Base-by-base conservation (phyloP, 2,113 vertebrate species). In the Cyanoderma ruficeps region DNA sequence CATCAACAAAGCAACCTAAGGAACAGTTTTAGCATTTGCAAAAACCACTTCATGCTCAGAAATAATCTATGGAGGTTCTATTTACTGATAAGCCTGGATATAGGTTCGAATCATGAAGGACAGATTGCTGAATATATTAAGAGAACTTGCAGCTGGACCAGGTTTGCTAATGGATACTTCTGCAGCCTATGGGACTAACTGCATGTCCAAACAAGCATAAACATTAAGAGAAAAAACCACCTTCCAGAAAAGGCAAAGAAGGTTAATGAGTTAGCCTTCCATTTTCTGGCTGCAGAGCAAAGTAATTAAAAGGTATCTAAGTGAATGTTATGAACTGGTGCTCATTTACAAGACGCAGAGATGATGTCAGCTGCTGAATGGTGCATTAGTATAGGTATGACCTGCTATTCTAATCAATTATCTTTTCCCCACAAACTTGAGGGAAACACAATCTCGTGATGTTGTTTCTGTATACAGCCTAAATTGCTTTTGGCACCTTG, bases 241-340 rank as follows among this genome's bases (percentile, higher is more conserved):
- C 15, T 67, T 77, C 44, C 82, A 90, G 75, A 92, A 96, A 96
- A 96, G 89, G 95, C 75, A 92, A 77, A 60, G 71, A 91, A 97
- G 95, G 94, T 94, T 94, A 97, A 94, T 96, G 81, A 96, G 83
- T 72, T 79, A 87, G 24, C 35, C 50, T 96, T 96, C 90, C 55
- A 93, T 87, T 96, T 94, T 92, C 91, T 92, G 71, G 28, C 50
- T 95, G 82, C 76, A 93, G 84, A 87, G 75, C 47, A 70, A 72
- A 90, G 93, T 91, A 96, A 94, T 97, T 95, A 97, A 74, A 81
- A 80, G 75, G 27, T 72, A 83, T 79, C 74, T 91, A 86, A 94
- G 68, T 93, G 83, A 89, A 37, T 50, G 44, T 91, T 93, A 94
- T 76, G 61, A 95, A 76, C 21, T 94, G 16, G 24, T 80, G 59